Evolutionary conservation across 2,888 invertebrate genomes (phyloP).

Genomic region (Megamerina dolium): DNA sequence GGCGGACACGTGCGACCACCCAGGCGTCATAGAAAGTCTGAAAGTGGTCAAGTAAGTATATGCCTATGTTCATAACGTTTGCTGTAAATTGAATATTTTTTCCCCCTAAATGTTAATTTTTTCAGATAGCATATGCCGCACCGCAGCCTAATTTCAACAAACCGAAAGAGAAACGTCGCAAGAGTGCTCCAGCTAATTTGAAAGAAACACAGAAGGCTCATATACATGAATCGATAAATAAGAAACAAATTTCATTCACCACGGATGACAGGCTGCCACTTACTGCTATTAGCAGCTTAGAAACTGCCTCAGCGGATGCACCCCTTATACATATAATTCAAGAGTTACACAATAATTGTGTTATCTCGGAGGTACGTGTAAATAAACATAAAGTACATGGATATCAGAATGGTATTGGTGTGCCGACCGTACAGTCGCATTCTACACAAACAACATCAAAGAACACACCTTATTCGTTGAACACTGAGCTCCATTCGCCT

Average conservation of each 20-base stretch:
- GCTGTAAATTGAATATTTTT: too few species aligned
- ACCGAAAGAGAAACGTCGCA: conserved; percentile 15
- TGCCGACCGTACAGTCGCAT: too few species aligned
- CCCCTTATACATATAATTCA: conserved; percentile 47
- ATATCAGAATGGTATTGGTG: too few species aligned
- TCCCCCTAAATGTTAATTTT: too few species aligned
- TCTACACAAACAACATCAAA: too few species aligned
- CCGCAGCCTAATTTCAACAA: conserved; percentile 6
- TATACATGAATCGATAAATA: too few species aligned
- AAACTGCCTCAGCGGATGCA: conserved; percentile 28
- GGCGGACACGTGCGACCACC: conserved; percentile 27
- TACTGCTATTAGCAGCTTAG: conserved; percentile 32
- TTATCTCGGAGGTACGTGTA: conserved; percentile 45
- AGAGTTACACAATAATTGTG: conserved; percentile 43
- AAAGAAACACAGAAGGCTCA: too few species aligned
- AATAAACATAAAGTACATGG: conserved; percentile 34
- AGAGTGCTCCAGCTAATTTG: conserved; percentile 18
- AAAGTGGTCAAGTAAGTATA: conserved; percentile 27
- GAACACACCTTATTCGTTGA: too few species aligned
- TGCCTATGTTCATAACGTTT: not conserved
- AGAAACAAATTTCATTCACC: too few species aligned
- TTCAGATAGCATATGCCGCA: conserved; percentile 1
- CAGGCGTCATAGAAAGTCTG: conserved; percentile 30
- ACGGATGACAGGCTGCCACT: too few species aligned
- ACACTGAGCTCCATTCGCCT: too few species aligned